phyloP scores from a whole-genome alignment of 2,113 vertebrate genomes.

The Rhipidura dahli region DNA sequence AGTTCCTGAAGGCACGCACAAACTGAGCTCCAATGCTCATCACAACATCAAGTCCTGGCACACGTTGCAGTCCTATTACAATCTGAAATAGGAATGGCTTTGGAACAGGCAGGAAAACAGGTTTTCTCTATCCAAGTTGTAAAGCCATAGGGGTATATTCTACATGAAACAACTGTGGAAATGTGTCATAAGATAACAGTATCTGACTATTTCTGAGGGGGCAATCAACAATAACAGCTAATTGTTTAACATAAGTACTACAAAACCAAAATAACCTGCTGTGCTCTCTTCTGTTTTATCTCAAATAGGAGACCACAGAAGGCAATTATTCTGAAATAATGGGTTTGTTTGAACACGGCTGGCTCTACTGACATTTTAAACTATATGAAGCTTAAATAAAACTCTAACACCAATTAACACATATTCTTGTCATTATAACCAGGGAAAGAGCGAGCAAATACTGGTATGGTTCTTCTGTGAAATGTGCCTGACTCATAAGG shows the following conservation, averaged over 20 bases:
- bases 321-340: neutral
- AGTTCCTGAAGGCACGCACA: conserved; percentile 22
- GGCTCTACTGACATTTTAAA: neutral
- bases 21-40: conserved; percentile 18
- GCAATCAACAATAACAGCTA: neutral
- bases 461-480: neutral
- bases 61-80: neutral
- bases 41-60: conserved; percentile 7
- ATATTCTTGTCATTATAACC: neutral
- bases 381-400: neutral
- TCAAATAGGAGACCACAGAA: neutral
- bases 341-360: neutral
- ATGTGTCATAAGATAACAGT: neutral
- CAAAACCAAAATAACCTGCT: neutral
- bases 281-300: neutral
- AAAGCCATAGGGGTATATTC: neutral
- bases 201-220: neutral
- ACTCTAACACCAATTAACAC: neutral
- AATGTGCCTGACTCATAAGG: neutral
- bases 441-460: neutral
- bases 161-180: neutral
- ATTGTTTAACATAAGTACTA: neutral
- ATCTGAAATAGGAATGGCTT: neutral
- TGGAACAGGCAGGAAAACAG: neutral
- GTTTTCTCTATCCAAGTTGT: neutral